Percentiles rank a stretch among this genome's conserved stretches.
These are phyloP conservation scores for Cantharis lateralis DNA, from an alignment of 2,888 invertebrate genomes.

Conservation along the genomic window DNA sequence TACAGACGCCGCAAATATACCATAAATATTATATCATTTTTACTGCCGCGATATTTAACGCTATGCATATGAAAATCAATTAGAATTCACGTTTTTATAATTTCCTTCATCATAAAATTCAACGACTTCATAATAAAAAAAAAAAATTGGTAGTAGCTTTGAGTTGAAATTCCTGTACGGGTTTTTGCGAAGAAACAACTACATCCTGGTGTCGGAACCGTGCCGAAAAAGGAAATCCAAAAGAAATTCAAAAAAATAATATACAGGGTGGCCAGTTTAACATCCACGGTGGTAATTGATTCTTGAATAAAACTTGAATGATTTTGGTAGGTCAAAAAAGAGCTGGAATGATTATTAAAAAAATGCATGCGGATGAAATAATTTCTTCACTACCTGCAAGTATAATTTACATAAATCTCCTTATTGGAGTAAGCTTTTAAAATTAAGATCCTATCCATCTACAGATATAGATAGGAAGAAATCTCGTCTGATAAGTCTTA, in stretches of 20 bases:
- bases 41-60: not conserved
- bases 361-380: not conserved
- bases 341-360: too few species aligned
- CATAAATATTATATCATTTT: not conserved
- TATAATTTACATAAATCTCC: slow-evolving; percentile 4
- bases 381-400: not conserved
- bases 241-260: not conserved
- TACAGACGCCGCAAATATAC: not conserved
- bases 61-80: not conserved
- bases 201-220: not conserved
- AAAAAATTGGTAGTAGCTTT: slow-evolving; percentile 2
- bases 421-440: slow-evolving; percentile 5
- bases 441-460: slow-evolving; percentile 15
- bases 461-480: slow-evolving; percentile 11
- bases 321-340: not conserved
- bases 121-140: not conserved
- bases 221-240: not conserved
- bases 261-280: not conserved
- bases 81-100: not conserved
- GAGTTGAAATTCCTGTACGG: not conserved
- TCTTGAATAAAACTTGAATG: too few species aligned
- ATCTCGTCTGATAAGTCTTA: slow-evolving; percentile 26
- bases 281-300: too few species aligned
- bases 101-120: not conserved
- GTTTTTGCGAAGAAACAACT: not conserved